A percentile compares a stretch with the other conserved stretches of the same genome.
Evolutionary conservation across 2,113 vertebrate genomes (phyloP).

Genomic region (Corvus hawaiiensis): DNA sequence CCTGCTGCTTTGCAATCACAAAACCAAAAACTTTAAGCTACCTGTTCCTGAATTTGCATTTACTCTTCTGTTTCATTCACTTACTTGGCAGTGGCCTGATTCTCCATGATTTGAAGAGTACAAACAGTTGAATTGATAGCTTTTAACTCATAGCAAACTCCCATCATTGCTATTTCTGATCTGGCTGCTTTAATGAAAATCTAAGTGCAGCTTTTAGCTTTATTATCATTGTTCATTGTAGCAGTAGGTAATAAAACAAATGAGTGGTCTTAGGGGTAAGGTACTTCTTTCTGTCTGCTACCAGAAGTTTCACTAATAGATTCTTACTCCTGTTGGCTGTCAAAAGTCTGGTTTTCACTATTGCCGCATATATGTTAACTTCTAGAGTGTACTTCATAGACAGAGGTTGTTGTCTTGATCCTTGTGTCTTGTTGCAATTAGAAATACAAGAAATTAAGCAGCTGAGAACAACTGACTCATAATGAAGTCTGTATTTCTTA

Average conservation of each 20-base stretch:
- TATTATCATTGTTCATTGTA: slow-evolving; percentile 28
- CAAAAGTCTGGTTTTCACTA: slow-evolving; percentile 15
- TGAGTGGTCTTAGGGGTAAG: slow-evolving; percentile 5
- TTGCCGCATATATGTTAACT: background rate
- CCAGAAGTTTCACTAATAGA: slow-evolving; percentile 23
- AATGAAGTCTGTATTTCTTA: background rate
- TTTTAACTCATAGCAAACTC: slow-evolving; percentile 1
- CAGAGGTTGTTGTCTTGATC: background rate
- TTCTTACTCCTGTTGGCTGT: slow-evolving; percentile 1
- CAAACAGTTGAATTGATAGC: background rate
- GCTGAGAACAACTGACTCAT: background rate
- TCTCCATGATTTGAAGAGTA: background rate
- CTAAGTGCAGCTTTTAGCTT: background rate
- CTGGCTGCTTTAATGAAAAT: slow-evolving; percentile 1
- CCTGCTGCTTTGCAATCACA: background rate
- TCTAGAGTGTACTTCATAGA: background rate
- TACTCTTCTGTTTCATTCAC: background rate
- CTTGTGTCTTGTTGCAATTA: background rate
- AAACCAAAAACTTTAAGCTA: background rate
- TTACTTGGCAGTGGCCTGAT: background rate
- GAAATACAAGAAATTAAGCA: background rate
- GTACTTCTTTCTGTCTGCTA: background rate
- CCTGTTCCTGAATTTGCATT: background rate
- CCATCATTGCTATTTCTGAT: slow-evolving; percentile 18
- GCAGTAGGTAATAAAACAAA: slow-evolving; percentile 43